phyloP scores from a whole-genome alignment of 2,888 invertebrate species.

The Polyploca ridens region DNA sequence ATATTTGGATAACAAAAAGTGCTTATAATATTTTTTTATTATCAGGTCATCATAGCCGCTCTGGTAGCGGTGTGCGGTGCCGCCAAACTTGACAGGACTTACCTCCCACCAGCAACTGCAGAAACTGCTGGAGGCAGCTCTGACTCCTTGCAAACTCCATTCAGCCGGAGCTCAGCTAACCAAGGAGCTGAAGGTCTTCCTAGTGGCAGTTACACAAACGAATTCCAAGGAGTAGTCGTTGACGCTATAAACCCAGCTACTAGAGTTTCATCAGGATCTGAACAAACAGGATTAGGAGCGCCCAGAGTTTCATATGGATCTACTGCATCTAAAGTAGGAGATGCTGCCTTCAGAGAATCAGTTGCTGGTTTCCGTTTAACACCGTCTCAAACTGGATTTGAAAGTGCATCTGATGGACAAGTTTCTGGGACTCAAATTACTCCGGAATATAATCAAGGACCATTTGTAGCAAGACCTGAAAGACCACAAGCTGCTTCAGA shows the following conservation, averaged over 20 bases:
- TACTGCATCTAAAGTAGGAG: conserved; percentile 71
- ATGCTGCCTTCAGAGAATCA: conserved; percentile 64
- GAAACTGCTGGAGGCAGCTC: conserved; percentile 65
- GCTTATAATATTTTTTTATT: conserved; percentile 14
- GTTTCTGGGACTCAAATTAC: conserved; percentile 18
- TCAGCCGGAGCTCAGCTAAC: conserved; percentile 42
- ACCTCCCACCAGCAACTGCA: conserved; percentile 67
- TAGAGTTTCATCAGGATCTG: conserved; percentile 54
- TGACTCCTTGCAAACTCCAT: conserved; percentile 56
- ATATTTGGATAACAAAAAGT: not conserved
- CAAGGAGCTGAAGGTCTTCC: conserved; percentile 48
- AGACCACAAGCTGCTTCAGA: conserved; percentile 58
- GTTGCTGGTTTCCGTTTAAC: conserved; percentile 37
- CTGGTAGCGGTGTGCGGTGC: conserved; percentile 67
- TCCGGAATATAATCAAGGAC: conserved; percentile 18
- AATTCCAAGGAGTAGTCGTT: conserved; percentile 73
- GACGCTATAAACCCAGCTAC: conserved; percentile 70
- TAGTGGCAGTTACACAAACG: conserved; percentile 66
- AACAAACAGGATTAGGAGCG: conserved; percentile 63
- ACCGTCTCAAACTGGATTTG: not conserved
- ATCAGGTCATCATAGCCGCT: conserved; percentile 68
- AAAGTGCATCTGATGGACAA: not conserved
- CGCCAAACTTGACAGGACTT: conserved; percentile 67
- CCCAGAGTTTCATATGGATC: conserved; percentile 71
- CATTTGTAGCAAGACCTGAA: conserved; percentile 33